Percentiles rank a stretch among this genome's conserved stretches.
These are phyloP conservation scores for Orgyia antiqua DNA, from an alignment of 2,888 invertebrate species.

Conservation along the genomic window DNA sequence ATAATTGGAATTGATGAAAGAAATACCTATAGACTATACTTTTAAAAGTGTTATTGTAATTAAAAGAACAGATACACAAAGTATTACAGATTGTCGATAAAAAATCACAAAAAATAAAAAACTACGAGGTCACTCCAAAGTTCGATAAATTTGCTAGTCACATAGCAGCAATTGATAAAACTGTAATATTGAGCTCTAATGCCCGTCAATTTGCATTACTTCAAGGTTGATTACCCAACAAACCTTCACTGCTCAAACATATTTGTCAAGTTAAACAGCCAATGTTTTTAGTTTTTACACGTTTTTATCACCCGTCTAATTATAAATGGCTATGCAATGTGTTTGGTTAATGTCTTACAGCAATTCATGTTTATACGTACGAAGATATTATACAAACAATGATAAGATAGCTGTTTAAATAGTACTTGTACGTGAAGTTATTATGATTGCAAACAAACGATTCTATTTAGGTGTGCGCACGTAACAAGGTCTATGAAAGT, in stretches of 20 bases:
- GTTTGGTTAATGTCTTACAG: conserved; percentile 16
- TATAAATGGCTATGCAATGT: conserved; percentile 10
- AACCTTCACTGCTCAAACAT: conserved; percentile 14
- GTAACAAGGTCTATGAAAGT: conserved; percentile 33
- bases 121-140: conserved; percentile 26
- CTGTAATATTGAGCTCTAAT: conserved; percentile 25
- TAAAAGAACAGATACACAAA: too few species aligned
- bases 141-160: conserved; percentile 20
- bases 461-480: conserved; percentile 13
- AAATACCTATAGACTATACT: too few species aligned
- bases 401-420: conserved; percentile 19
- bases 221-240: conserved; percentile 36
- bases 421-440: conserved; percentile 9
- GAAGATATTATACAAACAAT: conserved; percentile 16
- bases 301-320: conserved; percentile 7
- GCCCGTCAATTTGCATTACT: conserved; percentile 35
- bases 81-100: too few species aligned
- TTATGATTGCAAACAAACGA: conserved; percentile 15
- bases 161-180: conserved; percentile 27
- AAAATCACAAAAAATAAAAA: conserved; percentile 20
- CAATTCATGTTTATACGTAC: conserved; percentile 15
- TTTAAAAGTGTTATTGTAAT: too few species aligned
- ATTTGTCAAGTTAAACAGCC: conserved; percentile 15
- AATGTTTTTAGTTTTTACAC: conserved; percentile 6
- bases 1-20: too few species aligned